Conservation (phyloP, 1,140 invertebrate species). For the Scaptodrosophila lebanonensis region DNA sequence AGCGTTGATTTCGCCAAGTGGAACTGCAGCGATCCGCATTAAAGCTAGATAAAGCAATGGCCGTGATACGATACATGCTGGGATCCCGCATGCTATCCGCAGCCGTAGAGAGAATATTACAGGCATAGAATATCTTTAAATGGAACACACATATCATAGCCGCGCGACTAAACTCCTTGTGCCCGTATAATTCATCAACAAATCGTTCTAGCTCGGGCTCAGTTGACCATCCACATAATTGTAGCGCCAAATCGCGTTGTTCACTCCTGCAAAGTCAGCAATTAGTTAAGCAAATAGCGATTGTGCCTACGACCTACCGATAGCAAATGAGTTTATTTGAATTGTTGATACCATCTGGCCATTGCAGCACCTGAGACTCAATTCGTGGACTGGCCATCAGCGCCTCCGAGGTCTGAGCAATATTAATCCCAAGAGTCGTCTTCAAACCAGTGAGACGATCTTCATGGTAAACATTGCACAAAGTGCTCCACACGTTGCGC, state of each 20-base stretch:
- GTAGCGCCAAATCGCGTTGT: conserved; percentile 87
- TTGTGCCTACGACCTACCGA: conserved; percentile 24
- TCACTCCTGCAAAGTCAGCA: conserved; percentile 80
- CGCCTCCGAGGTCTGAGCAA: conserved; percentile 53
- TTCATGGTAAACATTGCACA: conserved; percentile 58
- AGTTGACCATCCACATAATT: conserved; percentile 92
- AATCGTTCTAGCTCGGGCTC: conserved; percentile 78
- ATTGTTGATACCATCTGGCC: conserved; percentile 74
- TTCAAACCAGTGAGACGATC: conserved; percentile 61
- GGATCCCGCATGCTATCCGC: conserved; percentile 77
- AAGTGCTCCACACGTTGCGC: conserved; percentile 60
- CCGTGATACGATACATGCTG: conserved; percentile 83
- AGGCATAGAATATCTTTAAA: conserved; percentile 88
- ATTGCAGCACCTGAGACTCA: conserved; percentile 62
- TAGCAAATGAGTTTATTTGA: conserved; percentile 64
- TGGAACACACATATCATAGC: conserved; percentile 95
- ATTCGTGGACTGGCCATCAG: conserved; percentile 65
- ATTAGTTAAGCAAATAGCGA: not conserved
- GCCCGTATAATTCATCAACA: conserved; percentile 54
- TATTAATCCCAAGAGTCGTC: conserved; percentile 81
- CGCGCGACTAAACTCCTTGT: conserved; percentile 85
- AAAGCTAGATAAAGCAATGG: conserved; percentile 94
- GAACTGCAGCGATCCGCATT: conserved; percentile 87
- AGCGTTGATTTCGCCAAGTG: conserved; percentile 90
- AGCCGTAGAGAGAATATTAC: conserved; percentile 89